Evolutionary conservation across 64 coral and sea anemone genomes (phyloP).

Genomic region (Acropora tenuis): DNA sequence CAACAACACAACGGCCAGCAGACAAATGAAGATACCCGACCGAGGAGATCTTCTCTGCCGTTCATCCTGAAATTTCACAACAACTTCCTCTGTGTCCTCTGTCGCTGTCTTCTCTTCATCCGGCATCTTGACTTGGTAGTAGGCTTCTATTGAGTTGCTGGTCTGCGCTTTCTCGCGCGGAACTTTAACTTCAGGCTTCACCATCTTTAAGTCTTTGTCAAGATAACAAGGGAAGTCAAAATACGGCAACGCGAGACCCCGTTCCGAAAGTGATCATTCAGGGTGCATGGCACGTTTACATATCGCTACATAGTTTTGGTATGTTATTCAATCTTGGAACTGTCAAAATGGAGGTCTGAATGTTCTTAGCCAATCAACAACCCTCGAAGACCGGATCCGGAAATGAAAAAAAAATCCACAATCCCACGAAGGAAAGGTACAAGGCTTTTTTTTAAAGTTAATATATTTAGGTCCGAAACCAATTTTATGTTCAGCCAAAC

Average conservation of each 20-base stretch:
- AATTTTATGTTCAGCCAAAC: no score
- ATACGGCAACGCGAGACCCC: background rate
- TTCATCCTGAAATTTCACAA: conserved; percentile 29
- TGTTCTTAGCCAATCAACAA: conserved; percentile 36
- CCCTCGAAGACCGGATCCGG: conserved; percentile 22
- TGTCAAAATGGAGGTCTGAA: conserved; percentile 7
- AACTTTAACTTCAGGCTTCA: conserved; percentile 56
- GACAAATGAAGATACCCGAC: conserved; percentile 49
- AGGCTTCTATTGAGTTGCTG: background rate
- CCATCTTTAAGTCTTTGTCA: conserved; percentile 35
- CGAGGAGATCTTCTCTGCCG: conserved; percentile 42
- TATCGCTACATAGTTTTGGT: background rate
- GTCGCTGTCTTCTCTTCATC: background rate
- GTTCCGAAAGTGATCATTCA: background rate
- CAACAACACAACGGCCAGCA: conserved; percentile 46
- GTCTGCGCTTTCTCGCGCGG: conserved; percentile 22
- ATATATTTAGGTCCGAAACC: background rate
- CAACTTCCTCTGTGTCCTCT: conserved; percentile 17
- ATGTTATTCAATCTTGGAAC: background rate
- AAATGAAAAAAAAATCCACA: conserved; percentile 18
- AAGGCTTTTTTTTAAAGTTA: background rate
- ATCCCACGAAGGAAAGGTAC: background rate
- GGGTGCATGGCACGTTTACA: background rate
- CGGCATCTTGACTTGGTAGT: conserved; percentile 37
- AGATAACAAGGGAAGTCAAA: background rate